phyloP scores from a whole-genome alignment of 2,888 invertebrate genomes.

The Xylota segnis region DNA sequence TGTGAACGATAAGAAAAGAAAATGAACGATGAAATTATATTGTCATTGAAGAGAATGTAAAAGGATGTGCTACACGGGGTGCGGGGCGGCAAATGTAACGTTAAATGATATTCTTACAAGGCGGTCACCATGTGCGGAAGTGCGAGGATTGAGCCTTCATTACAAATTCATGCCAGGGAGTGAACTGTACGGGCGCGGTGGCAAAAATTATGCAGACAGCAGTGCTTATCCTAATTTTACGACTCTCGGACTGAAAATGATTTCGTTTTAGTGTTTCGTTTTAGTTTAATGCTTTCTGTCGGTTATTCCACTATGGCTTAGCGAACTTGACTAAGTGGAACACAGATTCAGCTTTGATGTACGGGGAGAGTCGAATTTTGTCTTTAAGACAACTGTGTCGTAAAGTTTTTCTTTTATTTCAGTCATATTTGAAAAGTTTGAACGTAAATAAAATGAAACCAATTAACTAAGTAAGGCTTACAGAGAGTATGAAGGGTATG shows the following conservation, averaged over 20 bases:
- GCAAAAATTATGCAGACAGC: conserved; percentile 58
- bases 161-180: conserved; percentile 68
- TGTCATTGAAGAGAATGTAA: conserved; percentile 36
- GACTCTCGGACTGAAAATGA: conserved; percentile 66
- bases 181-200: conserved; percentile 16
- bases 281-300: conserved; percentile 54
- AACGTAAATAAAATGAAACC: background rate
- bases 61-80: conserved; percentile 7
- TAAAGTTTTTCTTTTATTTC: conserved; percentile 20
- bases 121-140: conserved; percentile 64
- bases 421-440: background rate
- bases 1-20: conserved; percentile 76
- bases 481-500: too few relatives aligned
- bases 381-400: conserved; percentile 16
- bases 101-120: conserved; percentile 53
- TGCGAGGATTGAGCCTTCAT: conserved; percentile 64
- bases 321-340: conserved; percentile 9
- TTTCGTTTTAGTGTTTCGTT: conserved; percentile 63
- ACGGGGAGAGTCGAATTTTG: background rate
- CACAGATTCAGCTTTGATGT: conserved; percentile 16
- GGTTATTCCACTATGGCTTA: conserved; percentile 27
- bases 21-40: conserved; percentile 65
- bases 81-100: conserved; percentile 23
- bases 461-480: too few relatives aligned
- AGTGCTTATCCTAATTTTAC: conserved; percentile 74